These are phyloP conservation scores for Eupithecia inturbata DNA, from an alignment of 2,888 invertebrate genomes.

Conservation along the genomic window DNA sequence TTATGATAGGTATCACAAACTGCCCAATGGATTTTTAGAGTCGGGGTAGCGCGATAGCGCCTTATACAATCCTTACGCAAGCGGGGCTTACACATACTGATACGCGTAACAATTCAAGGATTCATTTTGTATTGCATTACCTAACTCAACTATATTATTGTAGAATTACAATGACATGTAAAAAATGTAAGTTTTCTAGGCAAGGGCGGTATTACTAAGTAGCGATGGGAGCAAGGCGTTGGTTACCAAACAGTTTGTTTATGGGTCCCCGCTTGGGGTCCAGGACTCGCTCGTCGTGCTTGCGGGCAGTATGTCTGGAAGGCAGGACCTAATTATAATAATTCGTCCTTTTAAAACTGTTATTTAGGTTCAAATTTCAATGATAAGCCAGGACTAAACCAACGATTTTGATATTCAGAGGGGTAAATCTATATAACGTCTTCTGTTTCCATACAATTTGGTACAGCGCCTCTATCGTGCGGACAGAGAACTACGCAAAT, in stretches of 20 bases:
- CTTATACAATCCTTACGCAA: neutral
- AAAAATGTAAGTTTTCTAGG: neutral
- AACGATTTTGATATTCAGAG: neutral
- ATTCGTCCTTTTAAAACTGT: slow-evolving; percentile 20
- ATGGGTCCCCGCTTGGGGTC: slow-evolving; percentile 80
- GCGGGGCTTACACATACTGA: too few relatives aligned
- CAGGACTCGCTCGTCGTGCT: slow-evolving; percentile 75
- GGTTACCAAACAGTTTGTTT: slow-evolving; percentile 71
- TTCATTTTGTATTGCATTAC: too few relatives aligned
- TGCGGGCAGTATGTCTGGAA: slow-evolving; percentile 74
- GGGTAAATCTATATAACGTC: too few relatives aligned
- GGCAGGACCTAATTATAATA: slow-evolving; percentile 41
- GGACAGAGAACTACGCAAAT: too few relatives aligned
- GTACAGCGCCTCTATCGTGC: too few relatives aligned
- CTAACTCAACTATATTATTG: too few relatives aligned
- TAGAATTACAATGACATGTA: slow-evolving; percentile 2
- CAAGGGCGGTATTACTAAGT: slow-evolving; percentile 51
- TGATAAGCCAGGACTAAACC: neutral
- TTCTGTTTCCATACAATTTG: too few relatives aligned
- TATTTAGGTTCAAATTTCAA: slow-evolving; percentile 1
- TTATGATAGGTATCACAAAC: too few relatives aligned
- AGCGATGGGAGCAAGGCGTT: slow-evolving; percentile 75
- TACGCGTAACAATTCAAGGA: too few relatives aligned
- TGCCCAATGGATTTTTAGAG: too few relatives aligned
- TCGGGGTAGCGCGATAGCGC: too few relatives aligned